Evolutionary conservation across 37 sponge, comb jelly and placozoan genomes (phyloP), one percentile per base, ranked within the genome.

Genomic region (Tethya wilhelma): DNA sequence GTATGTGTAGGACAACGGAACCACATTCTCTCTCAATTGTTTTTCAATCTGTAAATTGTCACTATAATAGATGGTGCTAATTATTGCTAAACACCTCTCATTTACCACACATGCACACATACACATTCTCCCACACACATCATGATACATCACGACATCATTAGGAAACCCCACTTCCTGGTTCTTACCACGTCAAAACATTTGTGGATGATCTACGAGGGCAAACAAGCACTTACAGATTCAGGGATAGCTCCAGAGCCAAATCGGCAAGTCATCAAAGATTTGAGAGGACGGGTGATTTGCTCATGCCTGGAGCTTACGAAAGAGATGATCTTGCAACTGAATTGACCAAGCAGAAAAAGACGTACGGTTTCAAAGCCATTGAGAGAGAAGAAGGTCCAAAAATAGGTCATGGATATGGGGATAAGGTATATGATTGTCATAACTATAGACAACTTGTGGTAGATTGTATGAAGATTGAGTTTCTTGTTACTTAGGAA

Each of bases 81-180:
- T 20, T 49, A 11, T 32, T 37, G 38, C 75, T 4, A 60, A 33
- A 23, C 64, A 60, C 7, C 28, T 25, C 28, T n/a, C 28, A 7
- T 60, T 7, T 25, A 25, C 28, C 22, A 60, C 28, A 60, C 28
- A 60, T 25, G 28, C 28, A 49, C 53, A 49, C 53, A 19, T 49
- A 49, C 14, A 49, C 53, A 49, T 14, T 19, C 53, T 9, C 53
- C 9, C 53, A 49, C 14, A 49, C n/a, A 49, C 14, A 49, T 49
- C 14, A 9, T 19, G 14, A 49, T 14, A 49, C 26, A 60, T 60
- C 6, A 60, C 7, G 25, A 60, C 63, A 60, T n/a, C n/a, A 2
- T 25, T 32, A 96, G 96, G 96, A 96, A 23, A 96, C 96, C 12
- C 96, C 96, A 5, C 66, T 80, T 1, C 96, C 96, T 45, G 96